Evolutionary conservation across 2,888 invertebrate species (phyloP), one percentile per base, ranked within the genome.

Genomic region (Cosmorhoe ocellata): DNA sequence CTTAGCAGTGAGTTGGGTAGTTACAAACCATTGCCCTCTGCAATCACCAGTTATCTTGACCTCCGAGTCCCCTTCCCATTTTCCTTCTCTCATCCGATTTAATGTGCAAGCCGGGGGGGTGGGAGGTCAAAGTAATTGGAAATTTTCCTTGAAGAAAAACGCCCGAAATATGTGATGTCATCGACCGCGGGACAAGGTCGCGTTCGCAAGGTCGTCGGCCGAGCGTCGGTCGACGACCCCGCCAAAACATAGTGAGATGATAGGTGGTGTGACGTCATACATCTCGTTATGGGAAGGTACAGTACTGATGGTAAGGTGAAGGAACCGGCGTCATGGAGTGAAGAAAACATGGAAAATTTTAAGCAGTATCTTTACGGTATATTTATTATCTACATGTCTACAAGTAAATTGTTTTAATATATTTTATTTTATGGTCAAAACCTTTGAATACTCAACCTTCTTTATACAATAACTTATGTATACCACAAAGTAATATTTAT

Each of bases 121-220:
- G 68, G 64, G 31, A 64, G 83, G 32, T 79, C 84, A 59, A 27
- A 34, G 14, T 37, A 6, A n/a, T 13, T 81, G 79, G 63, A 64
- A 79, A 81, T 84, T 87, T 87, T 85, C 84, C 81, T 79, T 72
- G 63, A 77, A 84, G 84, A 85, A 86, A 86, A 85, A 81, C 76
- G 73, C 68, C 58, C 79, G 81, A 84, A 86, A 84, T 82, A 79
- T 69, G 68, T 61, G 58, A 58, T 71, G 82, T 76, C 79, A 68
- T 72, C 70, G 79, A 74, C 77, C 83, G 64, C 51, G 38, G 24
- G 56, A 64, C 85, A 88, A 88, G 88, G 88, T 85, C 87, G 81
- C 34, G 45, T 13, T 12, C 46, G 62, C 81, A 84, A 84, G 85
- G 85, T 85, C 74, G 70, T 63, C 75, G 81, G 48, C 76, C 84